These are phyloP conservation scores for Trochalopteron elliotii DNA, from an alignment of 2,113 vertebrate species.

Conservation along the genomic window DNA sequence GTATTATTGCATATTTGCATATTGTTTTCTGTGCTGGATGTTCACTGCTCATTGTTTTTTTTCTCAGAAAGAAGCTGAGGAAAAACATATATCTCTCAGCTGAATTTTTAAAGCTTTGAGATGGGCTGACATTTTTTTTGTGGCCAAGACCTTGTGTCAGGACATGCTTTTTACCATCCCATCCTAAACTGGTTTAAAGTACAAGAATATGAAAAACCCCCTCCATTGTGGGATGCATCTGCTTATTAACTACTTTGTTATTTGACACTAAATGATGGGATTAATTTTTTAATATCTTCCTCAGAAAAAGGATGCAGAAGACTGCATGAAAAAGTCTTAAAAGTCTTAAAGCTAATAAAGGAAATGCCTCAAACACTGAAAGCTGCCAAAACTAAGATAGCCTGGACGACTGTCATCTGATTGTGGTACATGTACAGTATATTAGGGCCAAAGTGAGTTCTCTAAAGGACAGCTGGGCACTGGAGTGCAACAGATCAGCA, in stretches of 20 bases:
- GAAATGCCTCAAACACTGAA: not conserved
- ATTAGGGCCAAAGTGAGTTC: not conserved
- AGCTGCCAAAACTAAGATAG: not conserved
- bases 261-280: not conserved
- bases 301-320: not conserved
- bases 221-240: not conserved
- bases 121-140: not conserved
- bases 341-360: not conserved
- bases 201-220: rapidly evolving
- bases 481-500: rapidly evolving
- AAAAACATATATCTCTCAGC: not conserved
- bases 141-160: not conserved
- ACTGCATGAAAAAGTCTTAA: not conserved
- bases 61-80: not conserved
- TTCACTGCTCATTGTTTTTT: not conserved
- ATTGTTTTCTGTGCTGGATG: not conserved
- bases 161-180: not conserved
- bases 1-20: not conserved
- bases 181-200: not conserved
- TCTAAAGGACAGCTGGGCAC: not conserved
- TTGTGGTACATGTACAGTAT: not conserved
- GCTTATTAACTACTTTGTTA: not conserved
- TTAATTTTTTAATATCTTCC: not conserved
- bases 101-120: not conserved
- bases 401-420: not conserved